A percentile compares a stretch with the other conserved stretches of the same genome.
phyloP scores from a whole-genome alignment of 2,113 vertebrate species.

The Hipposideros armiger region DNA sequence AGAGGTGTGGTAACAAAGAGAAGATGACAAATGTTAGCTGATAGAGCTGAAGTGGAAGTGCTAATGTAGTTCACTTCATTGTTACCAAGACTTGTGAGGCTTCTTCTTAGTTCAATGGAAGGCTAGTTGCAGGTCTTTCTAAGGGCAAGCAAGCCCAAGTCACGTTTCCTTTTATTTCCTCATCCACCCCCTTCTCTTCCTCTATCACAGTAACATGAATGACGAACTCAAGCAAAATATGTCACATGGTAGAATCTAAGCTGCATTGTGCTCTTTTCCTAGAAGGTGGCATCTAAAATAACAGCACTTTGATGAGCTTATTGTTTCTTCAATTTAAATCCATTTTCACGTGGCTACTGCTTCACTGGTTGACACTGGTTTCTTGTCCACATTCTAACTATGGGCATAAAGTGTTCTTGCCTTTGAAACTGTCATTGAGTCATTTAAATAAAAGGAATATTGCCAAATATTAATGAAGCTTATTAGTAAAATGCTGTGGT shows the following conservation, averaged over 20 bases:
- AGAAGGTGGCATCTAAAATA: background rate
- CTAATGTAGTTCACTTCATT: background rate
- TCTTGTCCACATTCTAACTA: constrained; percentile 58
- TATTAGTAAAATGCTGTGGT: constrained; percentile 71
- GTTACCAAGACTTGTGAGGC: constrained; percentile 31
- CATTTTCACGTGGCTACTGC: constrained; percentile 63
- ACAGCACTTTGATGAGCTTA: constrained; percentile 4
- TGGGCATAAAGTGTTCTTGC: constrained; percentile 1
- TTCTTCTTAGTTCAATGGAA: constrained; percentile 48
- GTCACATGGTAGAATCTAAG: background rate
- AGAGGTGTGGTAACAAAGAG: constrained; percentile 11
- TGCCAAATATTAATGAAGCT: constrained; percentile 78
- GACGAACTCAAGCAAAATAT: constrained; percentile 27
- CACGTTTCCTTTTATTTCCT: constrained; percentile 53
- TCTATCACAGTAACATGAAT: background rate
- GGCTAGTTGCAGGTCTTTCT: constrained; percentile 39
- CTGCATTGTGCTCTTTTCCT: constrained; percentile 14
- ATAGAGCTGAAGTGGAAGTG: background rate
- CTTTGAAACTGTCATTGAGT: constrained; percentile 63
- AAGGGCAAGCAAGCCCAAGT: background rate
- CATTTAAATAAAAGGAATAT: constrained; percentile 65
- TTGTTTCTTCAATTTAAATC: constrained; percentile 33
- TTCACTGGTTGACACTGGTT: constrained; percentile 36
- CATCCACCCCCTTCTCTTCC: background rate
- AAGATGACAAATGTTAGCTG: background rate